A percentile compares a stretch with the other conserved stretches of the same genome.
Conservation (phyloP, 2,113 vertebrate genomes). For the Anseranas semipalmata region DNA sequence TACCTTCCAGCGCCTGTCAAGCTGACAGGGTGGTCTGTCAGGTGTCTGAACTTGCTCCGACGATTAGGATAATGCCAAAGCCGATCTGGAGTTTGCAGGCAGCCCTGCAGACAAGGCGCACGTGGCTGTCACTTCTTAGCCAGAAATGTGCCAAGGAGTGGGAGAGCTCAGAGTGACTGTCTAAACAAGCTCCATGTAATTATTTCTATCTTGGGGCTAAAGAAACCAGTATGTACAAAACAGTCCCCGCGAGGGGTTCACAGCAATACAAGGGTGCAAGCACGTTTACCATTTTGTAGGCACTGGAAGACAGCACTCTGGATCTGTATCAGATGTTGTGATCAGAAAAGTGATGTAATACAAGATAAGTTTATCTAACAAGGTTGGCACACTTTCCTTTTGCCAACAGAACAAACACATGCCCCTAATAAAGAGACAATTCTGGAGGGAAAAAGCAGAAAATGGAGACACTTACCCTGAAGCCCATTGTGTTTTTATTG, state of each 20-base stretch:
- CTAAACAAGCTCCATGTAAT: neutral
- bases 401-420: neutral
- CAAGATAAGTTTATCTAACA: neutral
- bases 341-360: neutral
- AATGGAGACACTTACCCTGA: slow-evolving; percentile 5
- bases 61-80: slow-evolving; percentile 85
- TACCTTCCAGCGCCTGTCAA: slow-evolving; percentile 86
- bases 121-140: neutral
- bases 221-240: neutral
- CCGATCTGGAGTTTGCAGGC: slow-evolving; percentile 70
- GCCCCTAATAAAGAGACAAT: fast-evolving
- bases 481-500: slow-evolving; percentile 49
- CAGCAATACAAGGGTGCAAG: neutral
- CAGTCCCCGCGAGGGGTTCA: fast-evolving
- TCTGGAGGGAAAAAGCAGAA: neutral
- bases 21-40: slow-evolving; percentile 85
- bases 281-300: fast-evolving
- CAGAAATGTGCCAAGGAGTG: neutral
- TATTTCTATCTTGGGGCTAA: neutral
- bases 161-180: neutral
- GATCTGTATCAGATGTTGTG: neutral
- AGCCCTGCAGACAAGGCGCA: slow-evolving; percentile 70
- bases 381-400: neutral
- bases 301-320: neutral
- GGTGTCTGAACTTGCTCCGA: slow-evolving; percentile 82